Evolutionary conservation across 2,113 vertebrate genomes (phyloP).

Genomic region (Alligator sinensis): DNA sequence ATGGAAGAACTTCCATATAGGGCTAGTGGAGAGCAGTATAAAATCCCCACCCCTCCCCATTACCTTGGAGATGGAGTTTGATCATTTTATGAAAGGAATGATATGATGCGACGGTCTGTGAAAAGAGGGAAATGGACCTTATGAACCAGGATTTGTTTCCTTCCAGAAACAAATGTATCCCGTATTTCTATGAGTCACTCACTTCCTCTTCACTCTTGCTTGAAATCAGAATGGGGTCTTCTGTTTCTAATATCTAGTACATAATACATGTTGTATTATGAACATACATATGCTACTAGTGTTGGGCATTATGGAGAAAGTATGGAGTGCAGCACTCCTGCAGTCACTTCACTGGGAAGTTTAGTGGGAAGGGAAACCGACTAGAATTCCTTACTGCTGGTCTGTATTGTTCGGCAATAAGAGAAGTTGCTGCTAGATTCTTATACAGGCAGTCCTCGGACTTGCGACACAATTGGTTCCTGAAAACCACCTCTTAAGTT

Average conservation of each 20-base stretch:
- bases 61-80: too few species aligned
- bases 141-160: too few species aligned
- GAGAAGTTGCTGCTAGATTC: neutral
- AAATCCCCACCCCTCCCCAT: too few species aligned
- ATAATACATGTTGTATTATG: neutral
- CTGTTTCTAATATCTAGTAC: neutral
- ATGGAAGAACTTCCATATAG: too few species aligned
- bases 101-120: too few species aligned
- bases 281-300: neutral
- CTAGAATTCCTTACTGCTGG: neutral
- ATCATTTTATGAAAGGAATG: too few species aligned
- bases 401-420: neutral
- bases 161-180: too few species aligned
- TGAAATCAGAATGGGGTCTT: neutral
- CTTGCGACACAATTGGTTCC: too few species aligned
- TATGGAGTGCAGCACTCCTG: neutral
- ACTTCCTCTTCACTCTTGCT: neutral
- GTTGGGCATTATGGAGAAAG: neutral
- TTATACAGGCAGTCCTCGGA: neutral
- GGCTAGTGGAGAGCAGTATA: too few species aligned
- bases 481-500: too few species aligned
- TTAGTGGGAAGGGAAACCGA: neutral
- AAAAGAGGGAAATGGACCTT: too few species aligned
- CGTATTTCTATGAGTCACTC: neutral
- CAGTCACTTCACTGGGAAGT: neutral